These are phyloP conservation scores for Cotesia typhae DNA, from an alignment of 1,140 invertebrate species.

Conservation along the genomic window DNA sequence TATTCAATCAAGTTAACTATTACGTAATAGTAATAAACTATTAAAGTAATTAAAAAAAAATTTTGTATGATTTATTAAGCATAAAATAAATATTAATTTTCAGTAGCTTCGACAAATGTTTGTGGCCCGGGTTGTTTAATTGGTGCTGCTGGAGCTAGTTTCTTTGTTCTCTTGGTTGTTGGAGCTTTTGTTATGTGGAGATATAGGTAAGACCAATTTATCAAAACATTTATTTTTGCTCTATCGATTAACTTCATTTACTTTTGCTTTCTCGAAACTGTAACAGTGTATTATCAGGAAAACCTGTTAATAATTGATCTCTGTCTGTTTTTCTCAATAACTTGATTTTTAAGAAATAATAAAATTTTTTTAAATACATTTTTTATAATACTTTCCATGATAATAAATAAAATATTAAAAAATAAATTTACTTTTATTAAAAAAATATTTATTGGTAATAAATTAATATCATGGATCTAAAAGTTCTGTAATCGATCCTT, in stretches of 20 bases:
- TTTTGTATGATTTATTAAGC: not conserved
- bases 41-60: not conserved
- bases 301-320: too few relatives aligned
- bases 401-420: conserved; percentile 11
- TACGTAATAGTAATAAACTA: too few relatives aligned
- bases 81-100: conserved; percentile 24
- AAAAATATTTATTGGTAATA: conserved; percentile 23
- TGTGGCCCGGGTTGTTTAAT: conserved; percentile 60
- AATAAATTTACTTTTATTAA: not conserved
- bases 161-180: conserved; percentile 55
- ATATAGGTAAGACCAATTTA: conserved; percentile 51
- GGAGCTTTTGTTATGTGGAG: conserved; percentile 55
- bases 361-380: conserved; percentile 18
- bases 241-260: not conserved
- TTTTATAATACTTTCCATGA: not conserved
- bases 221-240: not conserved
- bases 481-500: conserved; percentile 19
- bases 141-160: conserved; percentile 52
- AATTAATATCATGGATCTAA: conserved; percentile 32
- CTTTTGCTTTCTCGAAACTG: too few relatives aligned
- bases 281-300: too few relatives aligned
- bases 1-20: too few relatives aligned
- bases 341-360: not conserved
- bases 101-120: conserved; percentile 43
- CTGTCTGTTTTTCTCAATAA: not conserved